Percentiles rank a stretch among this genome's conserved stretches.
Conservation (phyloP, 2,797 vertebrate genomes). For the Ispidina lecontei region DNA sequence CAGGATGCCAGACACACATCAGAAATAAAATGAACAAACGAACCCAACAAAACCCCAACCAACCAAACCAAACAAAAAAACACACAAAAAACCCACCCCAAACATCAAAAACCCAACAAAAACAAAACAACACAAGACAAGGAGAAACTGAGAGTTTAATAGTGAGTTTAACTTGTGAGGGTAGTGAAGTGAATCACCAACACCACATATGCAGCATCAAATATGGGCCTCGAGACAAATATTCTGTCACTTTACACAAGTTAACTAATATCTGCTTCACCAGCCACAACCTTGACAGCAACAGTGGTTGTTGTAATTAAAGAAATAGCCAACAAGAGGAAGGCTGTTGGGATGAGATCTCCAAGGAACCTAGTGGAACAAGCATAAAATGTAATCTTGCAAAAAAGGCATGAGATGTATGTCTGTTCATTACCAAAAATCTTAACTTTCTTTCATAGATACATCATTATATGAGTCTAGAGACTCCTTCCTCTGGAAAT, state of each 20-base stretch:
- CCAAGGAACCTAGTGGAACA: not conserved
- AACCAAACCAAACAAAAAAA: not conserved
- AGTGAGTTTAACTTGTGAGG: not conserved
- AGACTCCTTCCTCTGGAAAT: slow-evolving; percentile 30
- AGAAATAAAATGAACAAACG: not conserved
- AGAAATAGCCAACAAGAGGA: not conserved
- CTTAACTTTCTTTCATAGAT: slow-evolving; percentile 8
- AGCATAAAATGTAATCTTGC: not conserved
- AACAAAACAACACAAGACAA: not conserved
- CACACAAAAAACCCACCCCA: not conserved
- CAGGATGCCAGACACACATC: not conserved
- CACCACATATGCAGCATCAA: not conserved
- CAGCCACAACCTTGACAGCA: not conserved
- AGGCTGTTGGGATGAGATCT: not conserved
- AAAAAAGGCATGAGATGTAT: not conserved
- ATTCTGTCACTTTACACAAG: not conserved
- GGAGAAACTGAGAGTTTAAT: not conserved
- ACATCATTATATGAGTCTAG: not conserved
- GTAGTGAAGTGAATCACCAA: not conserved
- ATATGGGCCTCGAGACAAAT: not conserved
- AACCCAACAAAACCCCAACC: not conserved
- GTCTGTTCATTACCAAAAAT: slow-evolving; percentile 10
- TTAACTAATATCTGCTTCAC: not conserved
- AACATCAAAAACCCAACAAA: not conserved
- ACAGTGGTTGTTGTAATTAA: not conserved